Evolutionary conservation across 2,888 invertebrate genomes (phyloP).

Genomic region (Microchrysa polita): DNA sequence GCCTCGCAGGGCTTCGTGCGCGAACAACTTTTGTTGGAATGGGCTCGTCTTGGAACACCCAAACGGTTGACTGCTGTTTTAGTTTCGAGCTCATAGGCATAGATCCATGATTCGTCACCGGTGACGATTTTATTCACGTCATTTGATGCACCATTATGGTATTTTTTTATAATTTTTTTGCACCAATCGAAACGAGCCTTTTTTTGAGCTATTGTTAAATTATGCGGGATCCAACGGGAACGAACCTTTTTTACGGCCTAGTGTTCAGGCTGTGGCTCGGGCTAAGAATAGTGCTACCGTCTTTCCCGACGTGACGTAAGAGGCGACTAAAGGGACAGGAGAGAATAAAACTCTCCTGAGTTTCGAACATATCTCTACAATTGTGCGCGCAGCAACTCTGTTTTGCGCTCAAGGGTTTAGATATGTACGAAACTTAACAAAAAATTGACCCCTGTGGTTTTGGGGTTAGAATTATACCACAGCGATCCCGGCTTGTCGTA

Average conservation of each 20-base stretch:
- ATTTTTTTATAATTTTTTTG: slow-evolving; percentile 30
- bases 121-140: not conserved
- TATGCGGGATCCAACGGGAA: not conserved
- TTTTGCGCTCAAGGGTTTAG: too few relatives aligned
- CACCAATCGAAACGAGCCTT: slow-evolving; percentile 8
- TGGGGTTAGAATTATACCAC: too few relatives aligned
- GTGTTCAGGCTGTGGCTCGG: too few relatives aligned
- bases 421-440: too few relatives aligned
- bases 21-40: slow-evolving; percentile 49
- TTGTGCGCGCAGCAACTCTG: too few relatives aligned
- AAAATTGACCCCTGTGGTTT: too few relatives aligned
- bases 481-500: too few relatives aligned
- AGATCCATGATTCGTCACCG: slow-evolving; percentile 39
- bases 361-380: too few relatives aligned
- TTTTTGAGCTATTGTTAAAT: not conserved
- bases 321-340: too few relatives aligned
- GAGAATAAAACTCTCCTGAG: too few relatives aligned
- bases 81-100: slow-evolving; percentile 47
- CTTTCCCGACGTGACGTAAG: too few relatives aligned
- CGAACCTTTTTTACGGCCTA: not conserved
- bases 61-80: slow-evolving; percentile 46
- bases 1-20: slow-evolving; percentile 48
- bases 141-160: slow-evolving; percentile 7
- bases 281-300: too few relatives aligned
- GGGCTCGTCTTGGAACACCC: slow-evolving; percentile 47